phyloP scores from a whole-genome alignment of 2,113 vertebrate species.

The Rhinopomastus cyanomelas region DNA sequence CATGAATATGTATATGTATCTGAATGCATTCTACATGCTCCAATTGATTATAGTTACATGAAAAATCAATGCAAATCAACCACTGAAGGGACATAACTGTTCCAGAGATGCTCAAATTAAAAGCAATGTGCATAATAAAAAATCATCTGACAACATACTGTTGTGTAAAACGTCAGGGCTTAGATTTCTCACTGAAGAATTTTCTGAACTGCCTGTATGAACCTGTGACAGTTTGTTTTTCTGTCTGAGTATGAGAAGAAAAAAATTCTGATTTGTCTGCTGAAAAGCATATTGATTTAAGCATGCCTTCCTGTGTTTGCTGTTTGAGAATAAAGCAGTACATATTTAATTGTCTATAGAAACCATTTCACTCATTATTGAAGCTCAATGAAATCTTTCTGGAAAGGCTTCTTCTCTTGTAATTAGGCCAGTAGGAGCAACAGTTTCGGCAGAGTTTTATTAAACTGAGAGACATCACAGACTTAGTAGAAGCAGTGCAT shows the following conservation, averaged over 20 bases:
- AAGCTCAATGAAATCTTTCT: not conserved
- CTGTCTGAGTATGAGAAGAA: not conserved
- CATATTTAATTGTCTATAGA: not conserved
- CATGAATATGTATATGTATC: not conserved
- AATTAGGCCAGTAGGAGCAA: not conserved
- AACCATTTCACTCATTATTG: not conserved
- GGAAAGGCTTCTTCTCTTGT: not conserved
- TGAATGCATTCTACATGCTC: not conserved
- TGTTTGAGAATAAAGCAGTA: not conserved
- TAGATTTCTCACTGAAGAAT: not conserved
- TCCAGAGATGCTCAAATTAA: not conserved
- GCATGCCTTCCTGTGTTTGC: not conserved
- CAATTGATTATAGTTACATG: not conserved
- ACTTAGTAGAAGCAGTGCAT: not conserved
- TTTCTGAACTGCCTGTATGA: not conserved
- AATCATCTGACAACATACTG: not conserved
- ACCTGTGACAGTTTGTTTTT: not conserved
- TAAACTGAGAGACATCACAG: not conserved
- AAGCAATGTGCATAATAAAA: not conserved
- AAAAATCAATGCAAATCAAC: not conserved
- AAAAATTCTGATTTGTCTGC: not conserved
- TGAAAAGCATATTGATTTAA: not conserved
- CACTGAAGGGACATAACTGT: not conserved
- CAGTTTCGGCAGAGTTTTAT: not conserved
- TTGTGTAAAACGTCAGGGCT: not conserved